These are phyloP conservation scores for Lapara coniferarum DNA, from an alignment of 2,888 invertebrate species.

Conservation along the genomic window DNA sequence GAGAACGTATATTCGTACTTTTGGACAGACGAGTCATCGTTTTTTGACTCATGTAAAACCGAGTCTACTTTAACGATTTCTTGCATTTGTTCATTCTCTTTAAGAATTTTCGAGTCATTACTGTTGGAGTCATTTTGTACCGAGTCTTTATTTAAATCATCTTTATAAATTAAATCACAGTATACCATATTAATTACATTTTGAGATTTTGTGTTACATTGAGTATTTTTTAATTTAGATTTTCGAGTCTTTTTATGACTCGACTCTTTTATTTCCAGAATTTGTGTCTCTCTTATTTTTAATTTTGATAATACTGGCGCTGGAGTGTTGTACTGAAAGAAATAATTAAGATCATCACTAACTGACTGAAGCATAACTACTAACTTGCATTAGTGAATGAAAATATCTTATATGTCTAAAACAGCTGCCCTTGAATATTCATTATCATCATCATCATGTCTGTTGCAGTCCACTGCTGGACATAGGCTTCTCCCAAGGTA, in stretches of 20 bases:
- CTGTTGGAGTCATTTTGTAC: neutral
- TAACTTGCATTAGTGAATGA: too few species aligned
- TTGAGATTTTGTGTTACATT: neutral
- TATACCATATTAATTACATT: neutral
- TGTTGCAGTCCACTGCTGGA: too few species aligned
- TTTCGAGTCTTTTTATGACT: neutral
- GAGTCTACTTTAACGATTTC: slow-evolving; percentile 3
- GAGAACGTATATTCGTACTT: neutral
- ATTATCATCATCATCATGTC: too few species aligned
- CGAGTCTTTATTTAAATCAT: neutral
- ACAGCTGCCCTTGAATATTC: too few species aligned
- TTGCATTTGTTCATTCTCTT: neutral
- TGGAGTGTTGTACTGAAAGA: neutral
- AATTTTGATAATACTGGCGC: slow-evolving; percentile 30
- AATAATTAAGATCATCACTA: too few species aligned
- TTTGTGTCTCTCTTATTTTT: slow-evolving; percentile 15
- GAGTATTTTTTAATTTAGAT: neutral
- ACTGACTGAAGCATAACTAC: too few species aligned
- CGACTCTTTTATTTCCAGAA: neutral
- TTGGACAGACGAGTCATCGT: neutral
- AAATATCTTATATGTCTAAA: too few species aligned
- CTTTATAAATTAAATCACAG: neutral
- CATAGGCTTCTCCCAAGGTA: too few species aligned
- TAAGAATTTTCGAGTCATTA: neutral
- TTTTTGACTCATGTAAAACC: neutral